Conservation (phyloP, 2,797 vertebrate genomes). For the Labroides dimidiatus region DNA sequence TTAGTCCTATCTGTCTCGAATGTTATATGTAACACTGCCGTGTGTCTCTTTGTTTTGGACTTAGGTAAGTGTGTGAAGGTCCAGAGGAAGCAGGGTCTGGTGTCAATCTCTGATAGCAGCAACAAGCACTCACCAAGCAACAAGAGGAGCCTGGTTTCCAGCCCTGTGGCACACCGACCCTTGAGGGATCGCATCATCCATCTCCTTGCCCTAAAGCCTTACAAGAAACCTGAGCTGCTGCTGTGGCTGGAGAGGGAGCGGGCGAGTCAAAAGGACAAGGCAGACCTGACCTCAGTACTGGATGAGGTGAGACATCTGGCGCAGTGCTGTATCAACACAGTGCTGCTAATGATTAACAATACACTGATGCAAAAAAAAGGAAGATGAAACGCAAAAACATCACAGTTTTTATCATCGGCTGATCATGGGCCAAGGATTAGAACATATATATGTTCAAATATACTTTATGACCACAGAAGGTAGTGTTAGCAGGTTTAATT, state of each 20-base stretch:
- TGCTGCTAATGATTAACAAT: conserved; percentile 14
- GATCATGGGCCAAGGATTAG: not conserved
- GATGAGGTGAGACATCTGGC: conserved; percentile 82
- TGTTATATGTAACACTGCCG: conserved; percentile 13
- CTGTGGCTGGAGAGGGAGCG: conserved; percentile 82
- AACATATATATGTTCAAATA: conserved; percentile 18
- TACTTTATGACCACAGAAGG: conserved; percentile 22
- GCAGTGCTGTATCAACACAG: conserved; percentile 25
- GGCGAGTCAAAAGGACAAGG: conserved; percentile 82
- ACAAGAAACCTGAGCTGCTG: conserved; percentile 84
- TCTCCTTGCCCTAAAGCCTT: conserved; percentile 82
- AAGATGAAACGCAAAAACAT: not conserved
- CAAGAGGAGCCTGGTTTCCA: conserved; percentile 77
- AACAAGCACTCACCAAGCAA: conserved; percentile 82
- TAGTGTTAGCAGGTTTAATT: conserved; percentile 61
- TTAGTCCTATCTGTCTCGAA: conserved; percentile 11
- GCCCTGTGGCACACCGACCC: conserved; percentile 77
- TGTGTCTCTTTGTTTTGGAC: conserved; percentile 57
- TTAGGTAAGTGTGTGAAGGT: conserved; percentile 84
- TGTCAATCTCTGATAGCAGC: conserved; percentile 68
- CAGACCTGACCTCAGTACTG: conserved; percentile 76
- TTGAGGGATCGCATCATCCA: conserved; percentile 84
- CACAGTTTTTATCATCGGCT: not conserved
- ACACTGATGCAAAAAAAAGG: not conserved
- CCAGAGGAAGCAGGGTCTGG: conserved; percentile 77